Evolutionary conservation across 2,797 vertebrate species (phyloP).

Genomic region (Harpagifer antarcticus): DNA sequence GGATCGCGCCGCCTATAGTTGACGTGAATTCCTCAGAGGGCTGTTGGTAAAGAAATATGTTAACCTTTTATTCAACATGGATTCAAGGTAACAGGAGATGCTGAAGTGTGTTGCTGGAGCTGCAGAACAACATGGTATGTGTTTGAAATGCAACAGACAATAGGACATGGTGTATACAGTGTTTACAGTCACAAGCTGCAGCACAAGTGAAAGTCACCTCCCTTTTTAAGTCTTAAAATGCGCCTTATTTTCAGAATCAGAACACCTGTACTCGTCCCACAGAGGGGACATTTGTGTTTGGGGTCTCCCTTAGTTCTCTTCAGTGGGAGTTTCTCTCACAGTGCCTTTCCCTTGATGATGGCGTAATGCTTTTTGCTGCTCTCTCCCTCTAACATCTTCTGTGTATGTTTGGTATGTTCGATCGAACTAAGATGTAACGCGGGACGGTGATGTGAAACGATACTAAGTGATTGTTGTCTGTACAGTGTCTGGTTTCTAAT

Average conservation of each 20-base stretch:
- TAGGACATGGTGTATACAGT: not conserved
- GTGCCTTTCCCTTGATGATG: no score
- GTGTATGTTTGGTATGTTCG: no score
- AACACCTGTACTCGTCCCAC: no score
- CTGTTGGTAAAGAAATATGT: not conserved
- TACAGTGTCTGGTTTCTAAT: no score
- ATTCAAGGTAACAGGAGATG: not conserved
- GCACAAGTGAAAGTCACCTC: not conserved
- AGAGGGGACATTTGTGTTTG: no score
- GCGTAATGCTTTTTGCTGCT: no score
- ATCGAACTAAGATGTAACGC: not conserved
- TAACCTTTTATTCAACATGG: not conserved
- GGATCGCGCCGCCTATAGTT: not conserved
- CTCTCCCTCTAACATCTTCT: no score
- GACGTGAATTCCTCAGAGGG: not conserved
- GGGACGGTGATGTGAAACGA: no score
- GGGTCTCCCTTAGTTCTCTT: no score
- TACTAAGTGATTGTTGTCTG: not conserved
- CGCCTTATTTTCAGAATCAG: no score
- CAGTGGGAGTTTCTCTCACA: no score
- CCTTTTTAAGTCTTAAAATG: not conserved
- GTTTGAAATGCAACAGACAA: constrained; percentile 7
- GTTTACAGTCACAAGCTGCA: not conserved
- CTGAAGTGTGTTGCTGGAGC: not conserved
- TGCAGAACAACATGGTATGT: not conserved